phyloP scores from a whole-genome alignment of 1,140 invertebrate species.

The Zelostemma sp. region DNA sequence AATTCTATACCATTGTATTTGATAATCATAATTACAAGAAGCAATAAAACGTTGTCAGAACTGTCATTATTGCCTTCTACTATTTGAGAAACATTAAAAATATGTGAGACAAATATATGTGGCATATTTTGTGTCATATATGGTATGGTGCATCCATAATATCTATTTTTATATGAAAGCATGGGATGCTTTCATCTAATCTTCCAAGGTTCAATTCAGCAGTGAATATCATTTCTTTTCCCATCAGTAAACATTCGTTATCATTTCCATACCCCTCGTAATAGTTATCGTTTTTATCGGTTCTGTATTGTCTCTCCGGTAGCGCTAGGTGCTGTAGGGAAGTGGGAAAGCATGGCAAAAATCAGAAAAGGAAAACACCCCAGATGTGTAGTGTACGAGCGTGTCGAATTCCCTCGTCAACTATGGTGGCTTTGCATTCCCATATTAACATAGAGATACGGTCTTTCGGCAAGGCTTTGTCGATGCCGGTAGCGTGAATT shows the following conservation, averaged over 20 bases:
- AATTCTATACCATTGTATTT: too few relatives aligned
- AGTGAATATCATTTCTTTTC: too few relatives aligned
- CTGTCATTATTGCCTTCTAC: too few relatives aligned
- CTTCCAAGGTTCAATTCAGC: too few relatives aligned
- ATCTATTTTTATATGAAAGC: too few relatives aligned
- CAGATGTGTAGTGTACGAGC: constrained; percentile 53
- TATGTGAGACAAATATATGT: too few relatives aligned
- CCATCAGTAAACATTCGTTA: constrained; percentile 22
- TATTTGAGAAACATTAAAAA: too few relatives aligned
- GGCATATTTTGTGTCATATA: too few relatives aligned
- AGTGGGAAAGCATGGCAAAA: constrained; percentile 29
- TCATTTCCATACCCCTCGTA: constrained; percentile 27
- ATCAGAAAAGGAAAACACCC: constrained; percentile 31
- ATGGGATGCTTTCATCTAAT: background rate
- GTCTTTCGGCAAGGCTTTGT: constrained; percentile 50
- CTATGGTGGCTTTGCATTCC: constrained; percentile 55
- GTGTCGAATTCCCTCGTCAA: constrained; percentile 64
- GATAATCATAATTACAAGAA: too few relatives aligned
- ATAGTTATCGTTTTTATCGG: constrained; percentile 37
- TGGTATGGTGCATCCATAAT: too few relatives aligned
- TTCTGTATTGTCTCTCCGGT: constrained; percentile 38
- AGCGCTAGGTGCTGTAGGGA: background rate
- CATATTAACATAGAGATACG: constrained; percentile 69
- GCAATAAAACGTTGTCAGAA: too few relatives aligned
- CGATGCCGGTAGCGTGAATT: constrained; percentile 42